These are phyloP conservation scores for Enteromius argenteus DNA, from an alignment of 2,797 vertebrate genomes.

Conservation along the genomic window DNA sequence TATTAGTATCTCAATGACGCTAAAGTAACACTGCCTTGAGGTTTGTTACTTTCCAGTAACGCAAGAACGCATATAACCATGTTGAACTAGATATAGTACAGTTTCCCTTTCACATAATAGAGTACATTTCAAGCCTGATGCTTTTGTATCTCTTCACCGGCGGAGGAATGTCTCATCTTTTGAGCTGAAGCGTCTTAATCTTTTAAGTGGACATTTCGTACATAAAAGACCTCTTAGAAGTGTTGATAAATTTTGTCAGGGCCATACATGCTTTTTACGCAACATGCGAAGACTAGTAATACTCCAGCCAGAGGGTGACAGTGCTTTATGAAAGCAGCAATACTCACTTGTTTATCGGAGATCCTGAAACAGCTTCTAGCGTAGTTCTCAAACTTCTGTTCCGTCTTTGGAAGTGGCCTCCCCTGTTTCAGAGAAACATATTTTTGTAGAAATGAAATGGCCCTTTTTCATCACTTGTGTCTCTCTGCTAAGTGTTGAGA, in stretches of 20 bases:
- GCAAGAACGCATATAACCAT: not conserved
- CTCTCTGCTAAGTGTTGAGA: conserved; percentile 54
- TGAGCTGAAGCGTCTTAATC: conserved; percentile 11
- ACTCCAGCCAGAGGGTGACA: not conserved
- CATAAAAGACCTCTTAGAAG: conserved; percentile 19
- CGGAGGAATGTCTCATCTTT: conserved; percentile 43
- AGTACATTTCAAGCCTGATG: not conserved
- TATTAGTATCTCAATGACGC: not conserved
- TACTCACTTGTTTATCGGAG: conserved; percentile 80
- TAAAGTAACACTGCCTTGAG: not conserved
- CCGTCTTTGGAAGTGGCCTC: conserved; percentile 78
- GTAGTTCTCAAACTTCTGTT: conserved; percentile 85
- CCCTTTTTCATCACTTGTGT: conserved; percentile 56
- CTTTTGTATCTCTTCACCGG: conserved; percentile 24
- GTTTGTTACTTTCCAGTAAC: not conserved
- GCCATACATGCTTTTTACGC: not conserved
- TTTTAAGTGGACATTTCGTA: conserved; percentile 40
- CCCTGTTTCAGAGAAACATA: conserved; percentile 69
- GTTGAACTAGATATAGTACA: not conserved
- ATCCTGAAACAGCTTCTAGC: conserved; percentile 77
- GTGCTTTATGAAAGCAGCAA: not conserved
- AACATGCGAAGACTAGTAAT: not conserved
- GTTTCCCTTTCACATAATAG: not conserved
- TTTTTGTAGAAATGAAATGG: conserved; percentile 42
- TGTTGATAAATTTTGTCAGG: conserved; percentile 2